Evolutionary conservation across 2,888 invertebrate species (phyloP).

Genomic region (Eupithecia tripunctaria): DNA sequence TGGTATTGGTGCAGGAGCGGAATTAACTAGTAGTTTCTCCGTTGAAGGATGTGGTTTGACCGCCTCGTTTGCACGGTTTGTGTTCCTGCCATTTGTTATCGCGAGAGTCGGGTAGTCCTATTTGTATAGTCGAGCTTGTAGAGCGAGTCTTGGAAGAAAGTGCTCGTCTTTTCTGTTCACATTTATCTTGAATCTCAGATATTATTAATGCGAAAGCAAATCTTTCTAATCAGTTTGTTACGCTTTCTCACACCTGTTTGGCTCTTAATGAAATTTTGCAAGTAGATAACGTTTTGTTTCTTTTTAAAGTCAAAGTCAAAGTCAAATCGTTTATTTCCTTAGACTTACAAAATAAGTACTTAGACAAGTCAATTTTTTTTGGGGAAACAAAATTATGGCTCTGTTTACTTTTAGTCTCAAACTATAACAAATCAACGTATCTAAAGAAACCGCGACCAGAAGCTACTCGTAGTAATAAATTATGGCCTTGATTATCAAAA

Average conservation of each 20-base stretch:
- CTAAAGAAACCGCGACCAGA: neutral
- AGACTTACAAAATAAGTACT: too few species aligned
- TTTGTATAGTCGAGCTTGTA: slow-evolving; percentile 6
- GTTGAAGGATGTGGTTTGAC: slow-evolving; percentile 45
- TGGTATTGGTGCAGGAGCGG: slow-evolving; percentile 56
- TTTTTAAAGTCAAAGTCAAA: too few species aligned
- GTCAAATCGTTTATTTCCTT: too few species aligned
- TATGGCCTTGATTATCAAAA: neutral
- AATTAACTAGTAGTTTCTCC: slow-evolving; percentile 51
- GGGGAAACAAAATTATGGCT: too few species aligned
- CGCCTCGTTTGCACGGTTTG: slow-evolving; percentile 61
- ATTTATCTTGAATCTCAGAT: neutral
- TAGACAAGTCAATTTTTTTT: too few species aligned
- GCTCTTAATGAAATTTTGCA: neutral
- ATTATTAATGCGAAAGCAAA: neutral
- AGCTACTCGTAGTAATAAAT: neutral
- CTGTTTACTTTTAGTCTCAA: neutral
- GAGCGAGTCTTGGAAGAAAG: slow-evolving; percentile 6
- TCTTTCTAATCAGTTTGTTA: neutral
- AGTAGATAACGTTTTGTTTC: neutral
- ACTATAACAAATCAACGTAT: neutral
- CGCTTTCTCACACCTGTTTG: neutral
- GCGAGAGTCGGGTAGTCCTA: neutral
- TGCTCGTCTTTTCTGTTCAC: neutral
- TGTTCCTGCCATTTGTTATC: slow-evolving; percentile 24